These are phyloP conservation scores for Urocolius indicus DNA, from an alignment of 2,113 vertebrate genomes.

Conservation along the genomic window DNA sequence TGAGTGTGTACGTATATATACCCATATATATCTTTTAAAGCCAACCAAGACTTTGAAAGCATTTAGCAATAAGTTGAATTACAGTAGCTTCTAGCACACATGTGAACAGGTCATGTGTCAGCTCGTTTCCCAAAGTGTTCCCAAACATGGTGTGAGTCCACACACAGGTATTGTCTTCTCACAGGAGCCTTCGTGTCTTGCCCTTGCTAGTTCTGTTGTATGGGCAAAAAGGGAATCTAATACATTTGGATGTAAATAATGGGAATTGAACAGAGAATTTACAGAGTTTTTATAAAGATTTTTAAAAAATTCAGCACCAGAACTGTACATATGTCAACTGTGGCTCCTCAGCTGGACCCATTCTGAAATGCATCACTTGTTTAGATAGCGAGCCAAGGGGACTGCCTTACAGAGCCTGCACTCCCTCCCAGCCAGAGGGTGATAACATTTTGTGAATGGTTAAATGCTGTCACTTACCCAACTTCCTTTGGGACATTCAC, in stretches of 20 bases:
- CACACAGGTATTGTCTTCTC: not conserved
- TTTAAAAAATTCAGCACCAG: slow-evolving; percentile 27
- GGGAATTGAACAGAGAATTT: slow-evolving; percentile 39
- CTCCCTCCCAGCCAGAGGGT: not conserved
- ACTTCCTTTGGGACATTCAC: slow-evolving; percentile 49
- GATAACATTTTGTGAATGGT: not conserved
- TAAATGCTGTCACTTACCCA: slow-evolving; percentile 50
- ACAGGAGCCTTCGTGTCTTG: not conserved
- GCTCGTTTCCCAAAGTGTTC: slow-evolving; percentile 45
- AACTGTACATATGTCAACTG: not conserved
- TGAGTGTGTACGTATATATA: not conserved
- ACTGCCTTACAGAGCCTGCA: not conserved
- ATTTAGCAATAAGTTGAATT: slow-evolving; percentile 75
- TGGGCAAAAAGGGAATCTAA: not conserved
- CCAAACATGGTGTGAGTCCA: not conserved
- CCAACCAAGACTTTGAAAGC: slow-evolving; percentile 57
- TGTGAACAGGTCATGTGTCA: slow-evolving; percentile 45
- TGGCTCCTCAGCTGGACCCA: not conserved
- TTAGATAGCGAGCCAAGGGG: not conserved
- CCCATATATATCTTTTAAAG: not conserved
- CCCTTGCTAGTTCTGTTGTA: not conserved
- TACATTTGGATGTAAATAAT: slow-evolving; percentile 49
- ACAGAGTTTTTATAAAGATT: slow-evolving; percentile 60
- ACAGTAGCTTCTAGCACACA: slow-evolving; percentile 65
- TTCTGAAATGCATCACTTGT: not conserved